Evolutionary conservation across 2,113 vertebrate genomes (phyloP).

Genomic region (Lasiurus cinereus): DNA sequence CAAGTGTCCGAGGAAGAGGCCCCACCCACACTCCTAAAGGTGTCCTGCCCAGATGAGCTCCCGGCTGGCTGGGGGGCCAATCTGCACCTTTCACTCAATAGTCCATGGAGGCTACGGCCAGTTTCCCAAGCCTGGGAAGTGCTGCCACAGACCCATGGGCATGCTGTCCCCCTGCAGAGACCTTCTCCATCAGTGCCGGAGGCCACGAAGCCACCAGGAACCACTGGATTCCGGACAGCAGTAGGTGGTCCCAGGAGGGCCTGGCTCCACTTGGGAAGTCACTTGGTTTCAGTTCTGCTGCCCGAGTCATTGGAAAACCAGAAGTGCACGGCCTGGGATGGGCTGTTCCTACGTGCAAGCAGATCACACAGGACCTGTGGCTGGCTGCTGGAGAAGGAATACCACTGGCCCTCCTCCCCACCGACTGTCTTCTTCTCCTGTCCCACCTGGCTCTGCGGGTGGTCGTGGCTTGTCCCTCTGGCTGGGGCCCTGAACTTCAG

Average conservation of each 20-base stretch:
- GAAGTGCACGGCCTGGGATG: not conserved
- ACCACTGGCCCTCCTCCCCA: no score
- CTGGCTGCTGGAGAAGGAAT: not conserved
- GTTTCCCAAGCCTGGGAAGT: accelerated
- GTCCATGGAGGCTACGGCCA: accelerated
- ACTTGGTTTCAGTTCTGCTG: not conserved
- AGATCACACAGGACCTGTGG: not conserved
- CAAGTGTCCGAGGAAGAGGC: not conserved
- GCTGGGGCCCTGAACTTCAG: not conserved
- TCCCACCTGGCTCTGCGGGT: not conserved
- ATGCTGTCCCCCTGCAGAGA: not conserved
- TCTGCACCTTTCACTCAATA: accelerated
- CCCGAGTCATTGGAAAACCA: not conserved
- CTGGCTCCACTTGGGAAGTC: not conserved
- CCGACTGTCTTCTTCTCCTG: not conserved
- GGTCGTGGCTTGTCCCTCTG: not conserved
- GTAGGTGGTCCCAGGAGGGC: not conserved
- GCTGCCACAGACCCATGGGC: not conserved
- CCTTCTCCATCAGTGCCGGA: not conserved
- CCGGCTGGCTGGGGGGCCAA: not conserved
- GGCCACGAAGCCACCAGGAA: not conserved
- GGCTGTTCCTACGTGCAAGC: not conserved
- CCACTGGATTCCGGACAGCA: not conserved
- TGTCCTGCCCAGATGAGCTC: not conserved
- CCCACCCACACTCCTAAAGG: not conserved